Evolutionary conservation across 2,888 invertebrate species (phyloP), one percentile per base, ranked within the genome.

Genomic region (Chydorus sphaericus): DNA sequence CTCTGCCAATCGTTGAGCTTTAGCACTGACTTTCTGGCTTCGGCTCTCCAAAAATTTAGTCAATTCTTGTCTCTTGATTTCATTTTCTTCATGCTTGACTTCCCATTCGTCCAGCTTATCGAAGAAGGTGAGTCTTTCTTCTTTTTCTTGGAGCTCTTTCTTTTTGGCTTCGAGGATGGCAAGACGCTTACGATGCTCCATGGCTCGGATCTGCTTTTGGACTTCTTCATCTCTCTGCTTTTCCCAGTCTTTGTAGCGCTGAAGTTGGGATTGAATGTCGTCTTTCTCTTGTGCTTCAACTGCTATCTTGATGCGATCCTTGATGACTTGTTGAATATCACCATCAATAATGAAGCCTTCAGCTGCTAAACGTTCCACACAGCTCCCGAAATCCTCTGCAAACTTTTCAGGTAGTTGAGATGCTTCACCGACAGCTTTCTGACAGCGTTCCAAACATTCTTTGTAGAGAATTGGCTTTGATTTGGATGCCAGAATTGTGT

Each of bases 51-150:
- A 11, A 23, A 36, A 4, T 20, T 52, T 52, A 20, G 16, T 14
- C 18, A 18, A 20, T 18, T 53, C 33, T 36, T 50, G 23, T 23
- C 29, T 30, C 16, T 44, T 48, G 36, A 59, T 71, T 66, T 68
- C 73, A 66, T 75, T 81, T 66, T 69, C 76, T 65, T 80, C 81
- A 62, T 86, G 83, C 67, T 77, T 68, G 48, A 87, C 70, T 63
- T 86, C 83, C 62, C 85, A 77, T 63, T 80, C 69, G 38, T 86
- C 85, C 66, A 85, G 79, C 65, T 84, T 82, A 59, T 88, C 84
- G 70, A 89, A 89, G 77, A 83, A 89, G 57, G 71, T 74, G 7
- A 75, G 63, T 4, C 69, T 75, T 58, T 75, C 73, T 65, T 87
- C 86, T 64, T 77, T 78, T 26, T 75, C 70, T 57, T 72, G 62